Percentiles rank a stretch among this genome's conserved stretches.
phyloP scores from a whole-genome alignment of 2,113 vertebrate genomes.

The Tachysurus fulvidraco region DNA sequence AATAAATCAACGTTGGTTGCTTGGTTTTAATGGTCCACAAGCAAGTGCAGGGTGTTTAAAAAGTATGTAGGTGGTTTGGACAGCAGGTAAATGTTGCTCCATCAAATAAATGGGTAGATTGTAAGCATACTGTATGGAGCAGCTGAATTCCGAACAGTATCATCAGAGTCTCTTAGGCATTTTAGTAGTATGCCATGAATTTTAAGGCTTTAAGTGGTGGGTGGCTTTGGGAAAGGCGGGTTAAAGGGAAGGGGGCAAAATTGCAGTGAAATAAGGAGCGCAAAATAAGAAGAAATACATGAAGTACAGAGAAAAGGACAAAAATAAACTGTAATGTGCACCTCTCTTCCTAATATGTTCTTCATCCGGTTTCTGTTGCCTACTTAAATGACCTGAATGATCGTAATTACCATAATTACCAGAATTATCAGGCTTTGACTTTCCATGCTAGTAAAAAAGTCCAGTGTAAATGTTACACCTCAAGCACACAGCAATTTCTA shows the following conservation, averaged over 20 bases:
- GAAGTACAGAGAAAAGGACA: not conserved
- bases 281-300: not conserved
- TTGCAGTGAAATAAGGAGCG: not conserved
- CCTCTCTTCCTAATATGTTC: not conserved
- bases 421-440: not conserved
- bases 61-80: not conserved
- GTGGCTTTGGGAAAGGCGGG: not conserved
- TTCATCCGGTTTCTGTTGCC: not conserved
- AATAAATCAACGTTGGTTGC: constrained; percentile 27
- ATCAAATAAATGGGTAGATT: constrained; percentile 37
- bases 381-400: not conserved
- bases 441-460: not conserved
- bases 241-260: not conserved
- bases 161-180: constrained; percentile 8
- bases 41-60: not conserved
- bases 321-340: not conserved
- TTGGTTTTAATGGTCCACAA: constrained; percentile 33
- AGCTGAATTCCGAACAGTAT: constrained; percentile 30
- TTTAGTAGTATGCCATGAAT: not conserved
- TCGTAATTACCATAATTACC: not conserved
- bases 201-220: not conserved
- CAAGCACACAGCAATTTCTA: not conserved
- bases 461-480: not conserved
- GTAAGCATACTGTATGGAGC: constrained; percentile 43
- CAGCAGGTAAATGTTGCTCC: constrained; percentile 33